Conservation (phyloP, 2,888 invertebrate species). For the Criorhina ranunculi region DNA sequence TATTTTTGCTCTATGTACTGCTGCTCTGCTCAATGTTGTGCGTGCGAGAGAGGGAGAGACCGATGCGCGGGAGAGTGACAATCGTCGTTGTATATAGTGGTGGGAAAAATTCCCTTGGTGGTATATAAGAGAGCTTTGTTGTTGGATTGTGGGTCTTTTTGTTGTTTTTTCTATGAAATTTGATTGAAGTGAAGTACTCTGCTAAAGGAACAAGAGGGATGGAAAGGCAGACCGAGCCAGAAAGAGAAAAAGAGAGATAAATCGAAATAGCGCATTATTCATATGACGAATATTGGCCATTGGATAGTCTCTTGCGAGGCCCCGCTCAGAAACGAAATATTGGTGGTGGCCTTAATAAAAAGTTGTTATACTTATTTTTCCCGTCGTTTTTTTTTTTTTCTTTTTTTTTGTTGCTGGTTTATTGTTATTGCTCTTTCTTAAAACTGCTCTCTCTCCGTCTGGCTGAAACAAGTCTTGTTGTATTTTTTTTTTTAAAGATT, state of each 20-base stretch:
- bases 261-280: conserved; percentile 76
- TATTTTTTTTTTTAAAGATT: conserved; percentile 21
- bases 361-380: conserved; percentile 76
- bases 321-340: conserved; percentile 72
- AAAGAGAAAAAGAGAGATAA: conserved; percentile 56
- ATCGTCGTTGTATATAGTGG: conserved; percentile 52
- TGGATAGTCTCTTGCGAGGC: conserved; percentile 83
- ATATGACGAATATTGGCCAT: conserved; percentile 76
- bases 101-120: conserved; percentile 53
- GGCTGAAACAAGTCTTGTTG: neutral
- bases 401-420: conserved; percentile 50
- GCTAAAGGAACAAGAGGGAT: conserved; percentile 25
- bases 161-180: conserved; percentile 64
- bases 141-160: conserved; percentile 62
- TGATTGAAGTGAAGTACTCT: conserved; percentile 54
- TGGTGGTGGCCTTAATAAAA: conserved; percentile 76
- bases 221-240: conserved; percentile 23
- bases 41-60: conserved; percentile 23
- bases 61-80: conserved; percentile 41
- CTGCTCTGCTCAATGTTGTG: conserved; percentile 29
- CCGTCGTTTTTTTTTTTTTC: conserved; percentile 45
- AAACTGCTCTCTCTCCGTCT: conserved; percentile 51
- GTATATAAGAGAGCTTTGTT: conserved; percentile 70
- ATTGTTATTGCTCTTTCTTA: conserved; percentile 59
- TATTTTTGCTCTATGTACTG: conserved; percentile 42